Percentiles rank a stretch among this genome's conserved stretches.
These are phyloP conservation scores for Cheilosia vulpina DNA, from an alignment of 2,888 invertebrate species.

Conservation along the genomic window DNA sequence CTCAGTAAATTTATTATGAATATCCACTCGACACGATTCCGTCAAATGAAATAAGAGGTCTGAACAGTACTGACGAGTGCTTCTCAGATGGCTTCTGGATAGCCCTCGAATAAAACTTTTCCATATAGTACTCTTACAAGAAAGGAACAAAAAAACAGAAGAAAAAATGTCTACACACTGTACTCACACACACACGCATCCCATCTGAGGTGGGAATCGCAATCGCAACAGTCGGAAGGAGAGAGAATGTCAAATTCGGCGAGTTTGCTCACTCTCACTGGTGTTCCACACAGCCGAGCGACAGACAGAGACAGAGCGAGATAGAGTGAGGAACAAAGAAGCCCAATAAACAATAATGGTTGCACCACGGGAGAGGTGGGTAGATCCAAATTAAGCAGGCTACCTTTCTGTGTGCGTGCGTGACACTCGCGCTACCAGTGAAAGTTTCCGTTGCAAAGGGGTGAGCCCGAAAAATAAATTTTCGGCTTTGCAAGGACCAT, in stretches of 20 bases:
- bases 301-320: slow-evolving; percentile 21
- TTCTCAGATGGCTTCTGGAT: slow-evolving; percentile 84
- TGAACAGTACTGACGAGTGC: slow-evolving; percentile 84
- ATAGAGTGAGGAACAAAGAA: slow-evolving; percentile 48
- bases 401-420: slow-evolving; percentile 48
- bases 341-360: slow-evolving; percentile 63
- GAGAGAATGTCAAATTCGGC: background rate
- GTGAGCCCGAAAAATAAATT: slow-evolving; percentile 41
- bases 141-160: slow-evolving; percentile 57
- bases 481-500: background rate
- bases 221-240: slow-evolving; percentile 3
- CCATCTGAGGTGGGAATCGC: slow-evolving; percentile 19
- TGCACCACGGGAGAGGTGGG: slow-evolving; percentile 66
- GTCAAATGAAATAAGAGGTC: slow-evolving; percentile 85
- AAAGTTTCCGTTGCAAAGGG: slow-evolving; percentile 30
- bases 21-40: slow-evolving; percentile 85
- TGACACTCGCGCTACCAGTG: slow-evolving; percentile 13
- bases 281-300: too few species aligned
- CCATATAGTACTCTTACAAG: slow-evolving; percentile 79
- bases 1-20: slow-evolving; percentile 84
- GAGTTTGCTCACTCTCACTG: background rate
- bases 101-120: slow-evolving; percentile 84
- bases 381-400: slow-evolving; percentile 46
- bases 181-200: slow-evolving; percentile 1
- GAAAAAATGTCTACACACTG: slow-evolving; percentile 19